These are phyloP conservation scores for Cricetomys ansorgei DNA, from an alignment of 2,113 vertebrate genomes.

Conservation along the genomic window DNA sequence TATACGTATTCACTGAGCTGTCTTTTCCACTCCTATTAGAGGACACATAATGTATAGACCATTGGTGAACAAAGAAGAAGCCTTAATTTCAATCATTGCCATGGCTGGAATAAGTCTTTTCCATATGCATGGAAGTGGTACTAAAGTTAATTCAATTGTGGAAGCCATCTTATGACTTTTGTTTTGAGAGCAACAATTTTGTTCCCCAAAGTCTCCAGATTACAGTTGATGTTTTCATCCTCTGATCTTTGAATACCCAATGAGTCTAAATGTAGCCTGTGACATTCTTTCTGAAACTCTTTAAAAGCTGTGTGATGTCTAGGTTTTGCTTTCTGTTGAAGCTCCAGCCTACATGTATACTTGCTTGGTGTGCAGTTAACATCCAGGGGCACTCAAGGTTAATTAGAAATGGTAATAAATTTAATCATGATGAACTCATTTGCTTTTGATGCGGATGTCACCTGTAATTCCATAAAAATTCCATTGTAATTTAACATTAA, in stretches of 20 bases:
- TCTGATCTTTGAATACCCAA: background rate
- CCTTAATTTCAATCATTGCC: background rate
- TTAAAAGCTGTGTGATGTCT: background rate
- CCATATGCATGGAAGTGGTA: too few relatives aligned
- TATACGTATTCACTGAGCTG: too few relatives aligned
- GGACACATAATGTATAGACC: background rate
- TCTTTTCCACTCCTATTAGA: background rate
- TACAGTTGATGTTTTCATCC: background rate
- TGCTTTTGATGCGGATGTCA: slow-evolving; percentile 76
- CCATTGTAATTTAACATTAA: slow-evolving; percentile 80
- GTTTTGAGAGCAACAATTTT: slow-evolving; percentile 8
- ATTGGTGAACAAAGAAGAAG: background rate
- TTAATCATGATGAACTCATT: slow-evolving; percentile 82
- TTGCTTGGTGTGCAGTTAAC: slow-evolving; percentile 65
- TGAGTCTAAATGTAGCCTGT: background rate
- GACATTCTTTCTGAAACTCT: background rate
- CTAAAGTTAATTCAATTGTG: background rate
- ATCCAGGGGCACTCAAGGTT: slow-evolving; percentile 78
- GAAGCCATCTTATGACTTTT: background rate
- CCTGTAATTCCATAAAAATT: slow-evolving; percentile 79
- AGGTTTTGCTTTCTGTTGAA: slow-evolving; percentile 53
- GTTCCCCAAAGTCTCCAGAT: background rate
- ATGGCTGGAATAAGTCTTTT: background rate
- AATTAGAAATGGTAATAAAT: slow-evolving; percentile 80
- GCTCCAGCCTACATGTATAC: background rate